phyloP scores from a whole-genome alignment of 53 echinoderm and acorn worm species.

The Pentamera pediparva region DNA sequence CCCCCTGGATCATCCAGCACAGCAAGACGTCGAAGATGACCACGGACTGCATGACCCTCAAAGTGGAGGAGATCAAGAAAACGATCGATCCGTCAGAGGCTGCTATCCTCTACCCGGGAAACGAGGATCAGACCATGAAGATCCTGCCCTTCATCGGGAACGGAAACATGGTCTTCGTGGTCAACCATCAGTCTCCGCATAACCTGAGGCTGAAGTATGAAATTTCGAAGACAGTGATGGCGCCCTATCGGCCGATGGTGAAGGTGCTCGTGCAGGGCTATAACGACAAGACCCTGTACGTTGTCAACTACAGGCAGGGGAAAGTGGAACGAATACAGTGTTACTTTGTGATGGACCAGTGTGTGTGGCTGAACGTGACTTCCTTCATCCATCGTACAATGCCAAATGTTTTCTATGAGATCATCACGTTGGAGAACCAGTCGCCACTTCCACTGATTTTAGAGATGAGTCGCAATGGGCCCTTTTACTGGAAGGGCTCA shows the following conservation, averaged over 20 bases:
- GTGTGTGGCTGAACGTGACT: conserved; percentile 67
- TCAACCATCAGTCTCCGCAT: conserved; percentile 57
- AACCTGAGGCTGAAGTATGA: conserved; percentile 55
- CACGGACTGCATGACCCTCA: conserved; percentile 68
- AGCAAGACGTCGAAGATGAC: conserved; percentile 76
- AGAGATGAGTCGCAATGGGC: conserved; percentile 55
- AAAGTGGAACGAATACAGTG: conserved; percentile 76
- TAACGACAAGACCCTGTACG: conserved; percentile 63
- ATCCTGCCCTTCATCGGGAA: conserved; percentile 74
- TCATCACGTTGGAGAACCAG: conserved; percentile 74
- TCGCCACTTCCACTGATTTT: conserved; percentile 65
- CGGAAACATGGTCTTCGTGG: conserved; percentile 74
- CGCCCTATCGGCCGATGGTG: conserved; percentile 72
- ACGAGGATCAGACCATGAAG: conserved; percentile 35
- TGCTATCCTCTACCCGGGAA: conserved; percentile 43
- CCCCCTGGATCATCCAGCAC: conserved; percentile 84
- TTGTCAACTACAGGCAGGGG: conserved; percentile 72
- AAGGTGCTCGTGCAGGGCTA: conserved; percentile 49
- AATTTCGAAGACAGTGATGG: conserved; percentile 53
- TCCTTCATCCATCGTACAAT: conserved; percentile 68
- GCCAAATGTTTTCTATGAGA: conserved; percentile 69
- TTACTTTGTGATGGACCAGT: conserved; percentile 63
- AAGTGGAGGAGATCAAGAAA: conserved; percentile 55
- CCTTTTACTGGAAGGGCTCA: conserved; percentile 80
- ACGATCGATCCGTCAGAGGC: conserved; percentile 48